Conservation (phyloP, 2,888 invertebrate species). For the Geotrupes spiniger region DNA sequence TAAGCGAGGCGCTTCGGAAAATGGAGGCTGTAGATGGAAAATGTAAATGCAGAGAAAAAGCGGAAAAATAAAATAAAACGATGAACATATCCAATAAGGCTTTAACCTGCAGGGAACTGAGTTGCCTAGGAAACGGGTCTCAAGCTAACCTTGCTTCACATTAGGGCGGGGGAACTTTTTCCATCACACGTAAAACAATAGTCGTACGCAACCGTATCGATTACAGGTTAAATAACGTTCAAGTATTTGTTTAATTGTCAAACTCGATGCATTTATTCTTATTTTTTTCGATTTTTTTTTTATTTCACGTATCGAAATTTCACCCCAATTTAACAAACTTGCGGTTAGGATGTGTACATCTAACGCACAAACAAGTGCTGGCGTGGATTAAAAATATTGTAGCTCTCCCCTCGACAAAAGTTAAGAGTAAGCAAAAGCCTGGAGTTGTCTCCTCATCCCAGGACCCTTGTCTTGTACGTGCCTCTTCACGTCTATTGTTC, state of each 20-base stretch:
- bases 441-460: constrained; percentile 25
- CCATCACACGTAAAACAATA: constrained; percentile 1
- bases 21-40: constrained; percentile 47
- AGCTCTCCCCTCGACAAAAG: constrained; percentile 21
- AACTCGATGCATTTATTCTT: too few relatives aligned
- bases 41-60: constrained; percentile 45
- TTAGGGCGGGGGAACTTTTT: constrained; percentile 37
- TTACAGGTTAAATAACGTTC: too few relatives aligned
- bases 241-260: too few relatives aligned
- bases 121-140: constrained; percentile 46
- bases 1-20: constrained; percentile 41
- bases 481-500: constrained; percentile 52
- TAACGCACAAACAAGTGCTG: too few relatives aligned
- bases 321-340: too few relatives aligned
- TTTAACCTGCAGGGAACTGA: constrained; percentile 49
- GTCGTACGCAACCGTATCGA: not conserved
- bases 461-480: constrained; percentile 43
- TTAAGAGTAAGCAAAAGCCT: constrained; percentile 25
- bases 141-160: constrained; percentile 45
- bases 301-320: too few relatives aligned
- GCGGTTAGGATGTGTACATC: too few relatives aligned
- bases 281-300: too few relatives aligned
- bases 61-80: constrained; percentile 49
- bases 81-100: constrained; percentile 52
- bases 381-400: constrained; percentile 7